phyloP scores from a whole-genome alignment of 2,797 vertebrate species.

The Esox masquinongy region DNA sequence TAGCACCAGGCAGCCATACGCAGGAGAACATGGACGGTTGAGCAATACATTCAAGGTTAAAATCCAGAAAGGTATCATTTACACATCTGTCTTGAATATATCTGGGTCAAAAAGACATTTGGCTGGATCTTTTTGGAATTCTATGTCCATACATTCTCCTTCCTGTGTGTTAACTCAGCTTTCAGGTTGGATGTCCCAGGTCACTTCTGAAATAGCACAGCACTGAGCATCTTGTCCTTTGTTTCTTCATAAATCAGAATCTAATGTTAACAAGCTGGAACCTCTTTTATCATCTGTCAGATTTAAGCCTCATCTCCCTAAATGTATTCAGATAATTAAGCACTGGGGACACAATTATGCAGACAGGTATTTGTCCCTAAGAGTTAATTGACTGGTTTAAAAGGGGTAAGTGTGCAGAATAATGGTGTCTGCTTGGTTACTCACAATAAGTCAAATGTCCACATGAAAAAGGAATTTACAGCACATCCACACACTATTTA shows the following conservation, averaged over 20 bases:
- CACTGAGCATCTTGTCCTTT: slow-evolving; percentile 31
- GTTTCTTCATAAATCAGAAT: slow-evolving; percentile 47
- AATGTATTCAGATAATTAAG: slow-evolving; percentile 69
- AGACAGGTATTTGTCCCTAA: slow-evolving; percentile 67
- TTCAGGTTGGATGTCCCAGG: slow-evolving; percentile 24
- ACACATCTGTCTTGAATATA: background rate
- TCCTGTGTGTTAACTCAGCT: slow-evolving; percentile 12
- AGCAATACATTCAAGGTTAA: background rate
- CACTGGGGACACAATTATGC: slow-evolving; percentile 68
- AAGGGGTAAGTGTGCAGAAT: slow-evolving; percentile 55
- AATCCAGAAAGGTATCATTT: background rate
- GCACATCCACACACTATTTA: slow-evolving; percentile 12
- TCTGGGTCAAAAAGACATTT: background rate
- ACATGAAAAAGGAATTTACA: slow-evolving; percentile 46
- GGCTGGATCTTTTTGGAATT: background rate
- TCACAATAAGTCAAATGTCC: slow-evolving; percentile 33
- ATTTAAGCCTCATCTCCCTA: slow-evolving; percentile 55
- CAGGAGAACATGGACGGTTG: background rate
- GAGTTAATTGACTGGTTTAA: slow-evolving; percentile 73
- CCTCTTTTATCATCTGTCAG: slow-evolving; percentile 38
- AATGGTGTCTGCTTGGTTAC: slow-evolving; percentile 57
- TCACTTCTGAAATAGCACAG: slow-evolving; percentile 21
- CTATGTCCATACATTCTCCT: background rate
- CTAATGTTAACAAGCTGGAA: slow-evolving; percentile 45
- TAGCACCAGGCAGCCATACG: background rate